phyloP scores from a whole-genome alignment of 35 echinoderm and acorn worm genomes.

The Ophioderma brevispina region DNA sequence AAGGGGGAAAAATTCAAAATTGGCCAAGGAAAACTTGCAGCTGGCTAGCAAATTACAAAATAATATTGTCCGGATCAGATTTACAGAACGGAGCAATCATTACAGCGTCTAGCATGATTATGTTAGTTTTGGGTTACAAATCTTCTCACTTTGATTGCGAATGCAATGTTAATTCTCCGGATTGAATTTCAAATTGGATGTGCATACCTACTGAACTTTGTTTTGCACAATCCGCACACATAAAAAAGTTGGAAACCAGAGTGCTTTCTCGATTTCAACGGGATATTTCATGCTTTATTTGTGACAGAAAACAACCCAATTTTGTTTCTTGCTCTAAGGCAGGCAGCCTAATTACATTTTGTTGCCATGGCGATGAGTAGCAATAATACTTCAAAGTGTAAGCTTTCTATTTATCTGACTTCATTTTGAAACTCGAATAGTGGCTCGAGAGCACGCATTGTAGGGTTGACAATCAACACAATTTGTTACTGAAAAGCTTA shows the following conservation, averaged over 20 bases:
- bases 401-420: background rate
- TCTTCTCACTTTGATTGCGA: too few species aligned
- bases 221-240: background rate
- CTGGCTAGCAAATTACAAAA: too few species aligned
- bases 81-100: too few species aligned
- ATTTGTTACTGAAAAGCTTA: too few species aligned
- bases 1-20: too few species aligned
- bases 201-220: background rate
- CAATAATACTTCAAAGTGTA: background rate
- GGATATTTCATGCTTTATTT: background rate
- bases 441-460: too few species aligned
- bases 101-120: too few species aligned
- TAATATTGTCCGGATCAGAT: too few species aligned
- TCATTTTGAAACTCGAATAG: too few species aligned
- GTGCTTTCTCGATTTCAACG: background rate
- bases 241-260: background rate
- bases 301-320: background rate
- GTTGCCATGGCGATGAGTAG: background rate
- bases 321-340: background rate
- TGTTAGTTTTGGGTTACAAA: too few species aligned
- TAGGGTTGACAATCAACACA: too few species aligned
- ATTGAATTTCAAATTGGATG: background rate
- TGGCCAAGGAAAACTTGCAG: too few species aligned
- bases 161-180: background rate
- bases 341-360: conserved; percentile 10